These are phyloP conservation scores for Anolis carolinensis DNA, from an alignment of 2,113 vertebrate species.

Conservation along the genomic window DNA sequence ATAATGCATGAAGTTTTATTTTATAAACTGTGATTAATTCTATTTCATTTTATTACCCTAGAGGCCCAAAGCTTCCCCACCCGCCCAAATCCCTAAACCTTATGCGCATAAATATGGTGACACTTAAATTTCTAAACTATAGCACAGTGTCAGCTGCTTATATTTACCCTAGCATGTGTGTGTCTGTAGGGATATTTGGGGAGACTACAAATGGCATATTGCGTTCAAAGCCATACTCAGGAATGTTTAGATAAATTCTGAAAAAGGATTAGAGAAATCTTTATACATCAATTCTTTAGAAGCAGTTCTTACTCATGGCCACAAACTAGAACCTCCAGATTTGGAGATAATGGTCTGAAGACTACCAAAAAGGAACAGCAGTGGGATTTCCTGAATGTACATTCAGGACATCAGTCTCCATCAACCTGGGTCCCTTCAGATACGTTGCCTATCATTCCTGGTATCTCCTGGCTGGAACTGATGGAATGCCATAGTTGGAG, in stretches of 20 bases:
- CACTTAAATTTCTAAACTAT: slow-evolving; percentile 36
- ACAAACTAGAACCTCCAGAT: background rate
- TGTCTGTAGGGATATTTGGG: slow-evolving; percentile 29
- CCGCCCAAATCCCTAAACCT: slow-evolving; percentile 17
- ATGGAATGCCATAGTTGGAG: too few species aligned
- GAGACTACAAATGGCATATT: slow-evolving; percentile 31
- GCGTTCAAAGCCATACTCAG: background rate
- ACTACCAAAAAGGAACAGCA: background rate
- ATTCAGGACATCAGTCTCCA: too few species aligned
- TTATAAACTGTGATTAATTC: slow-evolving; percentile 60
- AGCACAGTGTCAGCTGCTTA: slow-evolving; percentile 11
- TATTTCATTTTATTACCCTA: slow-evolving; percentile 47
- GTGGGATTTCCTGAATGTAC: background rate
- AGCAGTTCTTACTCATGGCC: background rate
- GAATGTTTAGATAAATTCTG: background rate
- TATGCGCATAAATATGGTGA: slow-evolving; percentile 40
- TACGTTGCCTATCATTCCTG: too few species aligned
- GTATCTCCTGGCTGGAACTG: too few species aligned
- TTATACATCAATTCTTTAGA: background rate
- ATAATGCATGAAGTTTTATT: slow-evolving; percentile 41
- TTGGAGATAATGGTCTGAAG: background rate
- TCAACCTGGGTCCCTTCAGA: too few species aligned
- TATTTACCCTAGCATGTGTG: slow-evolving; percentile 14
- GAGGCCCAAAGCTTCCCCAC: slow-evolving; percentile 33
- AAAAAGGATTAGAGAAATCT: background rate